phyloP scores from a whole-genome alignment of 2,113 vertebrate species.

The Hippopotamus amphibius region DNA sequence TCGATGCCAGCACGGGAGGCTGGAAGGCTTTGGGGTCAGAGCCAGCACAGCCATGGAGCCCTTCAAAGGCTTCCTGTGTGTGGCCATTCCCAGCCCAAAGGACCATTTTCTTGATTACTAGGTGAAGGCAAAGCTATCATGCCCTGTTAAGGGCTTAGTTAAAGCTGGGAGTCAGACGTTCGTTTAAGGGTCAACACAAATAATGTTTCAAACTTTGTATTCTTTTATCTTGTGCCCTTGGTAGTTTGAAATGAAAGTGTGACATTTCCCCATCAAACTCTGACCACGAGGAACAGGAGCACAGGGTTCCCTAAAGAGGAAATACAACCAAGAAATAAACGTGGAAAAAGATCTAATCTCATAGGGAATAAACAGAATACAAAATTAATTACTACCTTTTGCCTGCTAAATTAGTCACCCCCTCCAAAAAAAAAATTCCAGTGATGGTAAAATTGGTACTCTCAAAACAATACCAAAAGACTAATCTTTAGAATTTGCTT shows the following conservation, averaged over 20 bases:
- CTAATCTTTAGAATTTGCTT: neutral
- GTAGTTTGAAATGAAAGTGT: slow-evolving; percentile 32
- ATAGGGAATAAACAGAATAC: neutral
- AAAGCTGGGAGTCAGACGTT: neutral
- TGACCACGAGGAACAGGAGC: neutral
- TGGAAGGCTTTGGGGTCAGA: neutral
- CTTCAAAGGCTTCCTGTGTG: neutral
- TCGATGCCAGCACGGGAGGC: neutral
- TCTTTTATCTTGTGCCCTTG: neutral
- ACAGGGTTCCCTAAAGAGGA: neutral
- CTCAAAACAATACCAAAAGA: slow-evolving; percentile 54
- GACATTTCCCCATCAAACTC: slow-evolving; percentile 25
- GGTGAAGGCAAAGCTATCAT: neutral
- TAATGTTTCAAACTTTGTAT: neutral
- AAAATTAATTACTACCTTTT: slow-evolving; percentile 38
- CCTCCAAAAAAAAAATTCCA: neutral
- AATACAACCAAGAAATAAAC: neutral
- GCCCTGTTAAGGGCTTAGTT: neutral
- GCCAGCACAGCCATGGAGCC: neutral
- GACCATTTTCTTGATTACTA: neutral
- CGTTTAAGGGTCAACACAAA: slow-evolving; percentile 15
- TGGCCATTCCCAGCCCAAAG: neutral
- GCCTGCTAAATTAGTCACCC: neutral
- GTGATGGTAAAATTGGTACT: neutral
- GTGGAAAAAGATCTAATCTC: slow-evolving; percentile 48